Percentiles rank a stretch among this genome's conserved stretches.
These are phyloP conservation scores for Aplochiton taeniatus DNA, from an alignment of 2,797 vertebrate species.

Conservation along the genomic window DNA sequence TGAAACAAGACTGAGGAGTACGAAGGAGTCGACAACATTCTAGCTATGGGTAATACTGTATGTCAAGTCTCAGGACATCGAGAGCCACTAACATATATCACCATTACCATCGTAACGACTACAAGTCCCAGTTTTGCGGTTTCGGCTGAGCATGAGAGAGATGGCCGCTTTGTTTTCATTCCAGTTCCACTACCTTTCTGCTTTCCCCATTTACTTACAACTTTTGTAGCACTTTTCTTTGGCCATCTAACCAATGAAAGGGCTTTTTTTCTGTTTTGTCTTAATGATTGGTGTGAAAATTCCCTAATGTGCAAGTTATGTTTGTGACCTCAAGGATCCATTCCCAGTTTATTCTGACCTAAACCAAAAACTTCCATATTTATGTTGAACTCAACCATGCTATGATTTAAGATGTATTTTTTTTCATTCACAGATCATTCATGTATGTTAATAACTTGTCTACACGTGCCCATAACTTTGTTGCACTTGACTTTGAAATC, in stretches of 20 bases:
- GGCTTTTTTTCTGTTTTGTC: constrained; percentile 28
- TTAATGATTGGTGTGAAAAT: constrained; percentile 40
- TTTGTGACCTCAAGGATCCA: constrained; percentile 28
- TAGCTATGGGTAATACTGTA: constrained; percentile 42
- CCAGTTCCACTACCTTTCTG: constrained; percentile 13
- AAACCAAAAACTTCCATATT: constrained; percentile 45
- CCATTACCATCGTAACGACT: constrained; percentile 46
- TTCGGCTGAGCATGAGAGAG: constrained; percentile 43
- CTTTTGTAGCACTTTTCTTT: constrained; percentile 54
- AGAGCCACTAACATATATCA: constrained; percentile 54
- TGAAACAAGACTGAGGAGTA: constrained; percentile 58
- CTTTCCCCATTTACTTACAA: constrained; percentile 22
- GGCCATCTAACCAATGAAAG: constrained; percentile 58
- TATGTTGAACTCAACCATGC: constrained; percentile 39
- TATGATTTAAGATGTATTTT: constrained; percentile 19
- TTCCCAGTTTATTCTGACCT: constrained; percentile 40
- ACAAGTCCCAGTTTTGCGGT: constrained; percentile 44
- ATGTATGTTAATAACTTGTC: constrained; percentile 36
- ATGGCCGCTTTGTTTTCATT: constrained; percentile 24
- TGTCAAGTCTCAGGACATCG: constrained; percentile 56
- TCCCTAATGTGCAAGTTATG: constrained; percentile 35
- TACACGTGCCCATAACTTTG: constrained; percentile 44
- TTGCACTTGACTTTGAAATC: constrained; percentile 43
- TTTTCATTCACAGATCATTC: constrained; percentile 24
- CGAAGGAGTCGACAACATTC: constrained; percentile 56